Percentiles rank a stretch among this genome's conserved stretches.
Evolutionary conservation across 2,113 vertebrate genomes (phyloP).

Genomic region (Noctilio leporinus): DNA sequence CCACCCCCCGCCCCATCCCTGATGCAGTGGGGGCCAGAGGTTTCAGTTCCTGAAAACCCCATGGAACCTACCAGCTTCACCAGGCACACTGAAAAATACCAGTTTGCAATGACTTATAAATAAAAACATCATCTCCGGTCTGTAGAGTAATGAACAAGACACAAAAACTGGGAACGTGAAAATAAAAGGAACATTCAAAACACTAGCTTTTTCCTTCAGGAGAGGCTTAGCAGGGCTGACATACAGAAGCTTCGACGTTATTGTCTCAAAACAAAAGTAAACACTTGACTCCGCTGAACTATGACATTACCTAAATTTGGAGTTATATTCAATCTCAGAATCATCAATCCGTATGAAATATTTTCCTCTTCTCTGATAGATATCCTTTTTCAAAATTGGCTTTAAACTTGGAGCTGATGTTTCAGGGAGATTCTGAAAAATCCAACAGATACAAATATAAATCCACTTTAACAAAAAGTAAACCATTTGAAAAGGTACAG

Average conservation of each 20-base stretch:
- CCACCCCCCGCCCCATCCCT: too few relatives aligned
- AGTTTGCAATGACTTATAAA: not conserved
- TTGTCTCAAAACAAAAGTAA: not conserved
- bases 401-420: slow-evolving; percentile 69
- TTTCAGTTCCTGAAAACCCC: not conserved
- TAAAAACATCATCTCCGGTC: not conserved
- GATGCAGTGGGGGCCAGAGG: too few relatives aligned
- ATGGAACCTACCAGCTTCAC: not conserved
- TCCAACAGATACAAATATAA: not conserved
- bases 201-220: not conserved
- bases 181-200: not conserved
- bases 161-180: not conserved
- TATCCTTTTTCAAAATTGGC: slow-evolving; percentile 70
- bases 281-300: not conserved
- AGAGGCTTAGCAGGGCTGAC: not conserved
- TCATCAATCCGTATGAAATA: slow-evolving; percentile 67
- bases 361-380: slow-evolving; percentile 66
- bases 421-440: slow-evolving; percentile 73
- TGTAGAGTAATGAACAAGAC: not conserved
- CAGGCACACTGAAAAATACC: not conserved
- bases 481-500: not conserved
- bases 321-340: slow-evolving; percentile 74
- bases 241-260: not conserved
- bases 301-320: slow-evolving; percentile 74
- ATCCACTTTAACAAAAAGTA: not conserved